phyloP scores from a whole-genome alignment of 2,113 vertebrate species.

The Etia nguti region DNA sequence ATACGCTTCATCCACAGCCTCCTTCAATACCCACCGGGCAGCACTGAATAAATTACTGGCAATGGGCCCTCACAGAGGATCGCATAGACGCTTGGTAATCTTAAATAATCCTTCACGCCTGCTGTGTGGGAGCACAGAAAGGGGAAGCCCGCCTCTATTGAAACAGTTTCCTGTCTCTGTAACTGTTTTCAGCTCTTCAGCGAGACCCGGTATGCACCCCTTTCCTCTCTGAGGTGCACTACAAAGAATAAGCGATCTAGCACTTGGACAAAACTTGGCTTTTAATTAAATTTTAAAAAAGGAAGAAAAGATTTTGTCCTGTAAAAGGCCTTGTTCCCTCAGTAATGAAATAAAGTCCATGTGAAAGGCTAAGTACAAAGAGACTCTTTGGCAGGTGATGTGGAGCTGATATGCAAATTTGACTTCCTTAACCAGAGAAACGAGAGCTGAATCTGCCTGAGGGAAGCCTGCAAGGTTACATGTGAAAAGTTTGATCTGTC shows the following conservation, averaged over 20 bases:
- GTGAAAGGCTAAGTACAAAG: slow-evolving; percentile 3
- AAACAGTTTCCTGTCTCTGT: slow-evolving; percentile 58
- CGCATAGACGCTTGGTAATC: not conserved
- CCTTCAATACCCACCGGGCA: not conserved
- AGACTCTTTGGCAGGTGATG: slow-evolving; percentile 36
- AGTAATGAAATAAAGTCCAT: not conserved
- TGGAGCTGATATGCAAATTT: not conserved
- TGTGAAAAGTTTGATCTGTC: not conserved
- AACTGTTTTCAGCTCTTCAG: slow-evolving; percentile 1
- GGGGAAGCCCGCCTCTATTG: slow-evolving; percentile 50
- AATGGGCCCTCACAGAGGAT: not conserved
- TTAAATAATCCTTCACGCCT: slow-evolving; percentile 22
- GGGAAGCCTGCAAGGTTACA: not conserved
- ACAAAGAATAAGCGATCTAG: not conserved
- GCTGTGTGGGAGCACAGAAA: slow-evolving; percentile 18
- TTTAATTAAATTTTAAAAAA: not conserved
- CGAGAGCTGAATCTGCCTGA: not conserved
- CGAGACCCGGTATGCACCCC: not conserved
- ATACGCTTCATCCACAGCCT: not conserved
- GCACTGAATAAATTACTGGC: not conserved
- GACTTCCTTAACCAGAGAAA: not conserved
- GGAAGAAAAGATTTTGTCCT: not conserved
- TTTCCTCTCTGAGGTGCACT: not conserved
- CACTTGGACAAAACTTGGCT: not conserved
- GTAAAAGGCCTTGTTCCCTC: not conserved